Evolutionary conservation across 2,888 invertebrate genomes (phyloP).

Genomic region (Acanthosepion pharaonis): DNA sequence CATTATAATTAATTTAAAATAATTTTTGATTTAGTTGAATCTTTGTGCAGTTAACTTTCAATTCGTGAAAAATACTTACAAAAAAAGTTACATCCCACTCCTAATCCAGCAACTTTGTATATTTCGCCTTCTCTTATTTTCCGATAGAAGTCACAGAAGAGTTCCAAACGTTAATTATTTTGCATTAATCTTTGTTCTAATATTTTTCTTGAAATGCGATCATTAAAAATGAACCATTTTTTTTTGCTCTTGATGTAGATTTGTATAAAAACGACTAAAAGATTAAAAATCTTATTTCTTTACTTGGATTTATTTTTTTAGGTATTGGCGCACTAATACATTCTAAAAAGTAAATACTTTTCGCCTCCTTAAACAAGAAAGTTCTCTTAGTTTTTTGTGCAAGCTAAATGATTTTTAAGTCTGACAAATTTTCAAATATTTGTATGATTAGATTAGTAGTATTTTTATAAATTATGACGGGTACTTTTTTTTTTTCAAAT

Average conservation of each 20-base stretch:
- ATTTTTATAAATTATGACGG: background rate
- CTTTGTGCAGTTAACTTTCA: background rate
- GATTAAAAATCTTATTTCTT: background rate
- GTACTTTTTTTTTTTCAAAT: background rate
- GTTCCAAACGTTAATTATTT: background rate
- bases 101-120: background rate
- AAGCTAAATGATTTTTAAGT: background rate
- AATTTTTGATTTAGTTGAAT: background rate
- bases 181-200: background rate
- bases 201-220: background rate
- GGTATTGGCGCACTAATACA: background rate
- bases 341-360: background rate
- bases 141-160: background rate
- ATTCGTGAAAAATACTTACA: background rate
- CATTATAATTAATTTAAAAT: too few relatives aligned
- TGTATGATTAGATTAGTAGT: background rate
- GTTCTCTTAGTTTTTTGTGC: background rate
- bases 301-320: background rate
- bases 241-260: background rate
- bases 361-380: background rate
- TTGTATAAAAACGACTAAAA: background rate
- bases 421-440: background rate
- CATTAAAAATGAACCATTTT: background rate
- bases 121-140: too few relatives aligned
- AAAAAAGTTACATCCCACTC: background rate